A percentile compares a stretch with the other conserved stretches of the same genome.
Evolutionary conservation across 2,797 vertebrate genomes (phyloP).

Genomic region (Tokudaia tokunoshimensis): DNA sequence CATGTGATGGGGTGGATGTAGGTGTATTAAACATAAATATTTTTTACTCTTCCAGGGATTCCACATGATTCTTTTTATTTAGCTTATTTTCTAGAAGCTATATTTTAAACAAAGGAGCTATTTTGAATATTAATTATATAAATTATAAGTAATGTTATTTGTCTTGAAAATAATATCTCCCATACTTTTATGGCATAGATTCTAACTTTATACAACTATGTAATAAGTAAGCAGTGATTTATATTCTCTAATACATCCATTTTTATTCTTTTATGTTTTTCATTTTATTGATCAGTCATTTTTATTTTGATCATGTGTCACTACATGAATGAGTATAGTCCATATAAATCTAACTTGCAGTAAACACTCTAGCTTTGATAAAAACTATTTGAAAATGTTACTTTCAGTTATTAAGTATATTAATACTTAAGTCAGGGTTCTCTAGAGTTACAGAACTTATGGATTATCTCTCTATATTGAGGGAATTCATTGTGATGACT

Average conservation of each 20-base stretch:
- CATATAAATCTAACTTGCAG: rapidly evolving
- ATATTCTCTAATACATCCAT: neutral
- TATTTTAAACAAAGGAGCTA: constrained; percentile 45
- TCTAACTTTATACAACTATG: neutral
- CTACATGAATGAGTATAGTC: neutral
- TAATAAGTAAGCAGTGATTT: neutral
- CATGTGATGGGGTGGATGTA: neutral
- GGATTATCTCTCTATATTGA: too few relatives aligned
- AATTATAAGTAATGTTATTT: constrained; percentile 56
- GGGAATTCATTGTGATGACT: too few relatives aligned
- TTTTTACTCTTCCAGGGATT: constrained; percentile 54
- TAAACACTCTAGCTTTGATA: neutral
- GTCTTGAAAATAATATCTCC: constrained; percentile 62
- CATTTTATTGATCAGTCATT: neutral
- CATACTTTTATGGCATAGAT: constrained; percentile 16
- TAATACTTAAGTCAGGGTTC: too few relatives aligned
- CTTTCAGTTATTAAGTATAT: neutral
- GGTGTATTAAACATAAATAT: neutral
- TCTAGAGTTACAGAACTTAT: too few relatives aligned
- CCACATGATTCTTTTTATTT: constrained; percentile 54
- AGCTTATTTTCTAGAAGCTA: constrained; percentile 51
- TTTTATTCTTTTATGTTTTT: neutral
- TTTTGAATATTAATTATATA: constrained; percentile 47
- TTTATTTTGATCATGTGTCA: neutral
- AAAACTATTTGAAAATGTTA: neutral